Evolutionary conservation across 2,888 invertebrate genomes (phyloP).

Genomic region (Stratiomys singularior): DNA sequence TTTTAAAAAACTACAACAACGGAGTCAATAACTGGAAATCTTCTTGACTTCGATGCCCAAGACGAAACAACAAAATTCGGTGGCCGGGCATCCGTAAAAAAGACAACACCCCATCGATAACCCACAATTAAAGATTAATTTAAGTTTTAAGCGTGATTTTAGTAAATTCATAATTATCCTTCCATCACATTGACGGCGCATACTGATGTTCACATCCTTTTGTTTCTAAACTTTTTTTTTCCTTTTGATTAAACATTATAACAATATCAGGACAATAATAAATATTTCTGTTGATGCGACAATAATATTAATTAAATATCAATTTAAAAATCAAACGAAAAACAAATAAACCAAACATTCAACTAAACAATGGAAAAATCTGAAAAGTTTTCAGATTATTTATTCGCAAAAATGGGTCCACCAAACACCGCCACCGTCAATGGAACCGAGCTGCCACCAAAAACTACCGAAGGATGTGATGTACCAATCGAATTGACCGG

Average conservation of each 20-base stretch:
- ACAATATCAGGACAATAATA: conserved; percentile 7
- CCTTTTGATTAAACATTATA: not conserved
- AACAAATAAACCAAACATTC: conserved; percentile 10
- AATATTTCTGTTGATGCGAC: too few species aligned
- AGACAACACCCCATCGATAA: conserved; percentile 65
- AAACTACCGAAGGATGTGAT: conserved; percentile 71
- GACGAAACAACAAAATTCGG: conserved; percentile 59
- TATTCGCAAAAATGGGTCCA: conserved; percentile 83
- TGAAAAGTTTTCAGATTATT: conserved; percentile 80
- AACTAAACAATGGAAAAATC: conserved; percentile 70
- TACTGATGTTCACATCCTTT: not conserved
- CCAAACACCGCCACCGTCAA: conserved; percentile 67
- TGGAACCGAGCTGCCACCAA: conserved; percentile 67
- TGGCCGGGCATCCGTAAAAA: conserved; percentile 59
- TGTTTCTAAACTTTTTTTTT: not conserved
- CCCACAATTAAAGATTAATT: conserved; percentile 15
- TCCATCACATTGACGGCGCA: conserved; percentile 23
- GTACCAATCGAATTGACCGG: conserved; percentile 75
- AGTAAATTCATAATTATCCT: not conserved
- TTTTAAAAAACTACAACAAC: conserved; percentile 63
- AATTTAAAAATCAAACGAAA: too few species aligned
- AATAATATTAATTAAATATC: too few species aligned
- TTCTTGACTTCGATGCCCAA: conserved; percentile 59
- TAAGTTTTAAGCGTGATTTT: not conserved
- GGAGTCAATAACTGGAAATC: conserved; percentile 62